Evolutionary conservation across 2,888 invertebrate species (phyloP), one percentile per base, ranked within the genome.

Genomic region (Reticulitermes lucifugus): DNA sequence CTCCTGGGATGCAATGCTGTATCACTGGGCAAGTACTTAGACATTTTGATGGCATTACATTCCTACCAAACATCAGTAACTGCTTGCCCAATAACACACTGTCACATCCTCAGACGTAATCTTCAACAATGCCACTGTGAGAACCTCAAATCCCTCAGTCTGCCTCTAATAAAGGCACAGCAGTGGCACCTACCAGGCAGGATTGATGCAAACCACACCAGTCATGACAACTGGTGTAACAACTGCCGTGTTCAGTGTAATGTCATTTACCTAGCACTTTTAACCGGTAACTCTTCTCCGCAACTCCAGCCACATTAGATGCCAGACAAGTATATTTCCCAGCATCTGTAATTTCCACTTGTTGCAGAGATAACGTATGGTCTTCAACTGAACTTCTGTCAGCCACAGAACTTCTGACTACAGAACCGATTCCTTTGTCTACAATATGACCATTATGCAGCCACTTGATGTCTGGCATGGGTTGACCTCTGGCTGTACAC

Each of bases 311-410:
- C 79, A 90, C 90, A 89, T 94, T 95, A n/a, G 89, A 89, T 0
- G 94, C 94, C 22, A 91, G 90, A 87, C 95, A 95, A 0, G 92
- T 92, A 89, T 93, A 94, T 41, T 92, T 88, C 0, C 94, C 94
- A 77, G 90, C 91, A 25, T 93, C 90, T 0, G 60, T 18, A 35
- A 81, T 65, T 22, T 65, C n/a, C 7, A 86, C 83, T 22, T 82
- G 83, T 18, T 35, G 43, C 18, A 84, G 55, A 7, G 35, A 25
- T n/a, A 84, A 41, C 0, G 51, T n/a, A 41, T 84, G 84, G n/a
- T 73, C 73, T 41, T 59, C 51, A 1, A 71, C 21, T 35, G 35
- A 59, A 6, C 14, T 70, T 29, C 77, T 84, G 12, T 55, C 71
- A 22, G 22, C 59, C 29, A 55, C 4, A n/a, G 22, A 41, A 21